Percentiles rank a stretch among this genome's conserved stretches.
phyloP scores from a whole-genome alignment of 2,888 invertebrate species.

The Emmelina monodactyla region DNA sequence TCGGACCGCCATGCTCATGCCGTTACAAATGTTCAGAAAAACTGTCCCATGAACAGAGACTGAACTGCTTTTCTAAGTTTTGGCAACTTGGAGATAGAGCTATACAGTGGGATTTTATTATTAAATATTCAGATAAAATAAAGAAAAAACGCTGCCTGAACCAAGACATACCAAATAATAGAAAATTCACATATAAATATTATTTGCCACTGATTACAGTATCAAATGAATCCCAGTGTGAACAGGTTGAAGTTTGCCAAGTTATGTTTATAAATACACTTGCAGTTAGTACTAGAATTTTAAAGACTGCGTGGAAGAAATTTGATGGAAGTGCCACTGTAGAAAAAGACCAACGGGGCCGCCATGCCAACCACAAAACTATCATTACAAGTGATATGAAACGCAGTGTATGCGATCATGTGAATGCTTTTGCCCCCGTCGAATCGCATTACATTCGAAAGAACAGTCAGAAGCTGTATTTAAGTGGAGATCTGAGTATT shows the following conservation, averaged over 20 bases:
- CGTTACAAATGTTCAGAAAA: conserved; percentile 12
- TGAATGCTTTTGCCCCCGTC: conserved; percentile 13
- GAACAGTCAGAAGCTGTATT: conserved; percentile 5
- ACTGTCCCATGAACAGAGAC: conserved; percentile 7
- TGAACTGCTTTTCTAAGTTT: conserved; percentile 14
- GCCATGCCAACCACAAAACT: conserved; percentile 12
- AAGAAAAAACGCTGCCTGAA: not conserved
- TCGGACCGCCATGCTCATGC: conserved; percentile 13
- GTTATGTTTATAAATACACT: conserved; percentile 11
- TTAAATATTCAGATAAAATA: not conserved
- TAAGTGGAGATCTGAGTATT: conserved; percentile 10
- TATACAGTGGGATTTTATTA: not conserved
- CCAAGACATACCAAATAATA: conserved; percentile 10
- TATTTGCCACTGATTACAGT: conserved; percentile 9
- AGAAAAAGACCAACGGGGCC: conserved; percentile 12
- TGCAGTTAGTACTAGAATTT: conserved; percentile 12
- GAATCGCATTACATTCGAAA: conserved; percentile 16
- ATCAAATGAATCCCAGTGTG: conserved; percentile 9
- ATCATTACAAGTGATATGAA: conserved; percentile 11
- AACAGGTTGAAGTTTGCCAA: conserved; percentile 10
- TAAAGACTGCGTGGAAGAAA: conserved; percentile 15
- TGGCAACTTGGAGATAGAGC: conserved; percentile 12
- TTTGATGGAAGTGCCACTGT: conserved; percentile 14
- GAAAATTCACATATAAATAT: conserved; percentile 10
- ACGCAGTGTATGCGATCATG: conserved; percentile 14